Evolutionary conservation across 37 sponge, comb jelly and placozoan genomes (phyloP).

Genomic region (Petrosia ficiformis): DNA sequence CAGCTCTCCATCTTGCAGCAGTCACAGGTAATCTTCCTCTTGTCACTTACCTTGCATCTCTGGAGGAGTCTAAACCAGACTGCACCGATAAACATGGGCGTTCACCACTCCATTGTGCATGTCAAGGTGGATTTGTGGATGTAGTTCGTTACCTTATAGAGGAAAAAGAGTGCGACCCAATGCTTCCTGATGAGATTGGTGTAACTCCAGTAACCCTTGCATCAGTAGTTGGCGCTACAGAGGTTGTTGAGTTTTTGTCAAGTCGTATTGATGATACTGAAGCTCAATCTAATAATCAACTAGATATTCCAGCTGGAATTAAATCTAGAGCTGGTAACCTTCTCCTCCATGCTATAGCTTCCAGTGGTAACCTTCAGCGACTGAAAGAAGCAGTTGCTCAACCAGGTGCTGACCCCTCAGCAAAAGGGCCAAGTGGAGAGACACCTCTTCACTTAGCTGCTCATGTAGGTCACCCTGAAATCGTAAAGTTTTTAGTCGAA

Average conservation of each 20-base stretch:
- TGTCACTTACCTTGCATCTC: neutral
- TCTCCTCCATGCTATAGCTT: neutral
- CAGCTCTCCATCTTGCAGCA: neutral
- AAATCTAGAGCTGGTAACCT: neutral
- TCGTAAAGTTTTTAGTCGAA: neutral
- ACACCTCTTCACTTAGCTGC: neutral
- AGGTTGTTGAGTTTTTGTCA: slow-evolving; percentile 39
- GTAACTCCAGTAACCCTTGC: slow-evolving; percentile 70
- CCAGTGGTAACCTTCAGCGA: neutral
- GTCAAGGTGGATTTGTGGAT: slow-evolving; percentile 50
- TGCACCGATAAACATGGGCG: slow-evolving; percentile 20
- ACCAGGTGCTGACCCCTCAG: neutral
- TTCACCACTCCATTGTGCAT: slow-evolving; percentile 72
- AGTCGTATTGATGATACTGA: neutral
- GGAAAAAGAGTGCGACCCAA: slow-evolving; percentile 9
- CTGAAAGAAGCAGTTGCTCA: neutral
- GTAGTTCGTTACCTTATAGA: slow-evolving; percentile 28
- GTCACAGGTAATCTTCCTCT: neutral
- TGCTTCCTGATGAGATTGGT: slow-evolving; percentile 14
- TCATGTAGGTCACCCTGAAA: neutral
- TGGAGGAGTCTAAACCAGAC: neutral
- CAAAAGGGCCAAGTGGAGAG: neutral
- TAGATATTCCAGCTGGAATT: neutral
- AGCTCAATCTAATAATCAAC: neutral
- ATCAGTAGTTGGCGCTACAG: slow-evolving; percentile 30